Evolutionary conservation across 2,888 invertebrate genomes (phyloP), one percentile per base, ranked within the genome.

Genomic region (Melikaiella ostensackeni): DNA sequence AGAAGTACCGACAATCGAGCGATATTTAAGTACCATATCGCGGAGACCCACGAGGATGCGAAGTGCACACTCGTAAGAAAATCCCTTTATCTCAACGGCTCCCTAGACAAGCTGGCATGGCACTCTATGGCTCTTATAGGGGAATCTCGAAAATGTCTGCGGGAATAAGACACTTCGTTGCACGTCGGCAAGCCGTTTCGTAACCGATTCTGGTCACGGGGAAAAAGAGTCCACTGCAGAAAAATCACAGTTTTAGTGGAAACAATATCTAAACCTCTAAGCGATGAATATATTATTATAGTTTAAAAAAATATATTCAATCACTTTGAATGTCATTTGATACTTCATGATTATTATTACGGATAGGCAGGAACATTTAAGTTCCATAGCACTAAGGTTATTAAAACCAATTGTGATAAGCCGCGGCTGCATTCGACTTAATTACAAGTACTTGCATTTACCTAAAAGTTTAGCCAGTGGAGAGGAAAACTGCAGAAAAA

Each of bases 11-110:
- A 55, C 70, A 55, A 70, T 50, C 50, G 70, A 46, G 30, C 46
- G 50, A 70, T 70, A 70, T 70, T 70, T 33, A 50, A 70, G 30
- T 33, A 55, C n/a, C 70, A 70, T 70, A 70, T 70, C 70, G 70
- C 50, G 50, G 50, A 50, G 30, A 70, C 70, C 70, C 70, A 70
- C 33, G 50, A 55, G 70, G 50, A 70, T 70, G 50, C 50, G 46
- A 55, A 70, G 50, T 70, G 70, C 70, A 33, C 50, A 55, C 70
- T 70, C 50, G 27, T 50, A 50, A 66, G 66, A 46, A 66, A 66
- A 66, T 66, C 66, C 66, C 66, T 66, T 66, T 66, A 66, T 66
- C 66, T 66, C 42, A 66, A 66, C 42, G 46, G 66, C 42, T 42
- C 66, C 46, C 66, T 50, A 46, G 66, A 46, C 66, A 66, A 66